Conservation (phyloP, 2,797 vertebrate species). For the Platyrinchus mystaceus region DNA sequence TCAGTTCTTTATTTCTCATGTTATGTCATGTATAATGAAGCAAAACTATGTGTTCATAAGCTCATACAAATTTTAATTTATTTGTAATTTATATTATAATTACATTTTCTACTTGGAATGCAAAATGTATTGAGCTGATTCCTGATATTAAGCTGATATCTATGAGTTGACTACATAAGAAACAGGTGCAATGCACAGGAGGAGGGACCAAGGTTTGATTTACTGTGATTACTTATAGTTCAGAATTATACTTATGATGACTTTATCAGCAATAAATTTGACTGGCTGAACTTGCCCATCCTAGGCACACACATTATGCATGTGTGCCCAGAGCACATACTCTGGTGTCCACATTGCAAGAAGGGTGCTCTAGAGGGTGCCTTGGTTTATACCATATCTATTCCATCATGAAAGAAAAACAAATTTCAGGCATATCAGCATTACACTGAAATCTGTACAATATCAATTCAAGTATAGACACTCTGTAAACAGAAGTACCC, state of each 20-base stretch:
- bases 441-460: neutral
- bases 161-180: neutral
- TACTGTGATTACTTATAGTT: neutral
- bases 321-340: neutral
- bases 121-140: neutral
- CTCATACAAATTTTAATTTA: neutral
- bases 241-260: neutral
- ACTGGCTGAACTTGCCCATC: neutral
- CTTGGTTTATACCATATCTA: neutral
- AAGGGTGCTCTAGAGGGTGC: neutral
- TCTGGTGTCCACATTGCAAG: neutral
- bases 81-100: neutral
- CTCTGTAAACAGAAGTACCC: neutral
- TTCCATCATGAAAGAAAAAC: neutral
- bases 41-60: neutral
- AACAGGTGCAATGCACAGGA: neutral
- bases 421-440: neutral
- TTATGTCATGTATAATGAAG: neutral
- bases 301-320: fast-evolving
- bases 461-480: neutral
- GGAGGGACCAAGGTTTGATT: neutral
- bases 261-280: neutral
- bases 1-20: neutral
- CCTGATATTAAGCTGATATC: neutral
- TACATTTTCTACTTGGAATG: neutral